These are phyloP conservation scores for Temnothorax ravouxi DNA, from an alignment of 2,888 invertebrate genomes.

Conservation along the genomic window DNA sequence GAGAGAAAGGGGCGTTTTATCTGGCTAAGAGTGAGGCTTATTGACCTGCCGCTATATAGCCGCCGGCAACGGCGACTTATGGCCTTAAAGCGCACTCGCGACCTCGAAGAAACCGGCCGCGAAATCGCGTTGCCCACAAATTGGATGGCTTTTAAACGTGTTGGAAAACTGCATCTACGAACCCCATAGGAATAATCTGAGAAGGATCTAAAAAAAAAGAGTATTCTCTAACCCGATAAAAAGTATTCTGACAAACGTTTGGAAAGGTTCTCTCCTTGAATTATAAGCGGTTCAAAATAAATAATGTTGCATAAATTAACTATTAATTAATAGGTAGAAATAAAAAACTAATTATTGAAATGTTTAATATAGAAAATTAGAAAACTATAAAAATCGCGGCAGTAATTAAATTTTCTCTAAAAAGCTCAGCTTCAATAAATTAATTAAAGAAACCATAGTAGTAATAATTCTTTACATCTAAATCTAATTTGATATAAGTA, in stretches of 20 bases:
- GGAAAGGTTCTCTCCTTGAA: not conserved
- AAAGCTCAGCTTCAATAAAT: not conserved
- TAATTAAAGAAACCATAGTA: slow-evolving; percentile 14
- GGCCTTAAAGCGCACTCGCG: slow-evolving; percentile 70
- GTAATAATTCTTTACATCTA: not conserved
- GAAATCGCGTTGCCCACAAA: slow-evolving; percentile 48
- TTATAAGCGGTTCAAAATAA: not conserved
- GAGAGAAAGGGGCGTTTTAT: slow-evolving; percentile 75
- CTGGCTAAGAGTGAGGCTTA: slow-evolving; percentile 71
- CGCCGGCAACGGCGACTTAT: slow-evolving; percentile 60
- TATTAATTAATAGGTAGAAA: not conserved
- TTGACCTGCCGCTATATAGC: slow-evolving; percentile 72
- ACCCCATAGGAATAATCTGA: not conserved
- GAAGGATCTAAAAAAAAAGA: slow-evolving; percentile 6
- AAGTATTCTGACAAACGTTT: not conserved
- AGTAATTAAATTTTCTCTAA: slow-evolving; percentile 10
- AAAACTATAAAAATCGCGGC: not conserved
- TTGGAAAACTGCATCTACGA: slow-evolving; percentile 18
- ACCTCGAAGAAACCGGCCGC: slow-evolving; percentile 58
- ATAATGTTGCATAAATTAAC: not conserved
- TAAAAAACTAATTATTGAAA: not conserved
- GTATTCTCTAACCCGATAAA: not conserved
- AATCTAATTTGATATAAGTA: not conserved
- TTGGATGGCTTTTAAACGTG: slow-evolving; percentile 41
- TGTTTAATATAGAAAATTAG: not conserved